Evolutionary conservation across 2,113 vertebrate genomes (phyloP).

Genomic region (Pelusios castaneus): DNA sequence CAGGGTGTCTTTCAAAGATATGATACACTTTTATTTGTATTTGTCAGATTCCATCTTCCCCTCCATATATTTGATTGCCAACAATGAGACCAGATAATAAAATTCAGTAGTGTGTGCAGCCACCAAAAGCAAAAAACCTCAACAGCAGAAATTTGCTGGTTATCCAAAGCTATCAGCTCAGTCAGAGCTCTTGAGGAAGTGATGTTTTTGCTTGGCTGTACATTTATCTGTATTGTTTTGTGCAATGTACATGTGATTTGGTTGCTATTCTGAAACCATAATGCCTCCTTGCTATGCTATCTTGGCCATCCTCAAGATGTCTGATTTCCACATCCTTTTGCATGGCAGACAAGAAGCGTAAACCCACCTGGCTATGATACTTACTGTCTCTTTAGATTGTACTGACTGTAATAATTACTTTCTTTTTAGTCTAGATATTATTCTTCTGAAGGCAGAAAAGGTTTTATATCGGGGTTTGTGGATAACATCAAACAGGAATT

Average conservation of each 20-base stretch:
- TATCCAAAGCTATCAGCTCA: background rate
- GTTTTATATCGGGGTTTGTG: slow-evolving; percentile 92
- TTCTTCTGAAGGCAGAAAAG: slow-evolving; percentile 84
- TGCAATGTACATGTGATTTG: rapidly evolving
- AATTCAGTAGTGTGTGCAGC: background rate
- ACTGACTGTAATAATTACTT: background rate
- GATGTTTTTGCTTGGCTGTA: background rate
- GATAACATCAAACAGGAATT: slow-evolving; percentile 95
- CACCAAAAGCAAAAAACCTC: background rate
- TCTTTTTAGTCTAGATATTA: slow-evolving; percentile 74
- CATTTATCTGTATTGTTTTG: no score
- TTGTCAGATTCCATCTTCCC: background rate
- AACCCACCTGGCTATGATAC: rapidly evolving
- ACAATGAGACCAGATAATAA: background rate
- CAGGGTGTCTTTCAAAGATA: background rate
- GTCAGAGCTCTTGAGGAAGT: background rate
- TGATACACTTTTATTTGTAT: background rate
- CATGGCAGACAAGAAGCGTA: rapidly evolving
- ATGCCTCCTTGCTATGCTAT: background rate
- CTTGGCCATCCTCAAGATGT: background rate
- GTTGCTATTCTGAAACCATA: background rate
- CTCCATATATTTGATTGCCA: background rate
- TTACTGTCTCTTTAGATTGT: background rate
- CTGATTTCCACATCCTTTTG: rapidly evolving
- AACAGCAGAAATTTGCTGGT: background rate